Evolutionary conservation across 2,888 invertebrate genomes (phyloP).

Genomic region (Machimus rusticus): DNA sequence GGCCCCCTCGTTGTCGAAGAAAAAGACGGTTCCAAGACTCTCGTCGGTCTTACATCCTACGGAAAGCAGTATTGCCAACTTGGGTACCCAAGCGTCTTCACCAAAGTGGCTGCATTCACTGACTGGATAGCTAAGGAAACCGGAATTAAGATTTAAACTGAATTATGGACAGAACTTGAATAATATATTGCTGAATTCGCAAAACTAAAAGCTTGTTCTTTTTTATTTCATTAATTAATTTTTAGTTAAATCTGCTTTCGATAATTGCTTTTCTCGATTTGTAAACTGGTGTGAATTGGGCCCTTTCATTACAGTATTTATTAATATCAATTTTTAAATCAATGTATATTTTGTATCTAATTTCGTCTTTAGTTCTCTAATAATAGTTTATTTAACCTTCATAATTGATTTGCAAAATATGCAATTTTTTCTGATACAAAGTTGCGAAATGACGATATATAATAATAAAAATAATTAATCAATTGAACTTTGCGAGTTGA

Average conservation of each 20-base stretch:
- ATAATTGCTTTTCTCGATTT: too few relatives aligned
- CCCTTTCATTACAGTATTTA: too few relatives aligned
- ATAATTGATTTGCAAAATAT: too few relatives aligned
- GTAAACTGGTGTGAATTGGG: too few relatives aligned
- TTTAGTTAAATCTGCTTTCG: too few relatives aligned
- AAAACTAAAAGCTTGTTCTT: background rate
- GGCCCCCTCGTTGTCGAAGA: slow-evolving; percentile 60
- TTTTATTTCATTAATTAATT: background rate
- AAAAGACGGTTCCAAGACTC: slow-evolving; percentile 52
- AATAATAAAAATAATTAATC: too few relatives aligned
- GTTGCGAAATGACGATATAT: too few relatives aligned
- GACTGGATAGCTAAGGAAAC: slow-evolving; percentile 59
- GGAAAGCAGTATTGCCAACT: slow-evolving; percentile 58
- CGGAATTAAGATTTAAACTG: slow-evolving; percentile 49
- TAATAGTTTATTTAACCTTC: too few relatives aligned
- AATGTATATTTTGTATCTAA: too few relatives aligned
- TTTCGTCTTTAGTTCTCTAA: too few relatives aligned
- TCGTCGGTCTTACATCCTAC: slow-evolving; percentile 59
- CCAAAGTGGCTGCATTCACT: slow-evolving; percentile 58
- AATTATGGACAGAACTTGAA: background rate
- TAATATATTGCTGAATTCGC: background rate
- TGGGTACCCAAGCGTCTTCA: slow-evolving; percentile 54
- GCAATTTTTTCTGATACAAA: too few relatives aligned
- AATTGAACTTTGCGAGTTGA: background rate
- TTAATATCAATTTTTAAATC: too few relatives aligned